Evolutionary conservation across 2,113 vertebrate genomes (phyloP), one percentile per base, ranked within the genome.

Genomic region (Austrofundulus limnaeus): DNA sequence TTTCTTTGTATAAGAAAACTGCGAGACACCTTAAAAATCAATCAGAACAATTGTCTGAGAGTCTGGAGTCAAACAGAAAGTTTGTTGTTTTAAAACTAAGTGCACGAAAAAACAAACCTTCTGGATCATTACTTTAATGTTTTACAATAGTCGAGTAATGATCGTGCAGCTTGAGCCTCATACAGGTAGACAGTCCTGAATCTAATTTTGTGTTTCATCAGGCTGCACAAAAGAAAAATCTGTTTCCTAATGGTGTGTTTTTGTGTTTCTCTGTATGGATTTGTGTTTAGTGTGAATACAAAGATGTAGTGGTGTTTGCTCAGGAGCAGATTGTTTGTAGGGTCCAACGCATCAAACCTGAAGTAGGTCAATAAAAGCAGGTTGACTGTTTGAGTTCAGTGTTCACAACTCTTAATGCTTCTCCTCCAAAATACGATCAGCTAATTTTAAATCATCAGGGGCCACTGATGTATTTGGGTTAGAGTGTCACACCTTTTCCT

Each of bases 341-440:
- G 62, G 51, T 73, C 53, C 52, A 34, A 68, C 60, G 34, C 79
- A 74, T 83, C 77, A 74, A n/a, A 48, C 68, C 15, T 45, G 52
- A 89, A 89, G 80, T 88, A 78, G 87, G 87, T 80, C 87, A 84
- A 78, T 84, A 83, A 77, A 82, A 88, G 72, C 85, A 85, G 84
- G 77, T 83, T 87, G 85, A 89, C 85, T 84, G 72, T 88, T 87
- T 85, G 60, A 83, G 84, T 86, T 87, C 87, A 83, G 58, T 20
- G 48, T 85, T 78, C 70, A 64, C 70, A 78, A 69, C 42, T 83
- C 54, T 24, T n/a, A 46, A 78, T 81, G 74, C 77, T 72, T 55
- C 58, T 58, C 24, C 80, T 77, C 78, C 75, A 58, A 73, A 87
- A 86, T 83, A 70, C 78, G 64, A 50, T 20, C 46, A 66, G 75